Evolutionary conservation across 2,797 vertebrate genomes (phyloP).

Genomic region (Acridotheres tristis): DNA sequence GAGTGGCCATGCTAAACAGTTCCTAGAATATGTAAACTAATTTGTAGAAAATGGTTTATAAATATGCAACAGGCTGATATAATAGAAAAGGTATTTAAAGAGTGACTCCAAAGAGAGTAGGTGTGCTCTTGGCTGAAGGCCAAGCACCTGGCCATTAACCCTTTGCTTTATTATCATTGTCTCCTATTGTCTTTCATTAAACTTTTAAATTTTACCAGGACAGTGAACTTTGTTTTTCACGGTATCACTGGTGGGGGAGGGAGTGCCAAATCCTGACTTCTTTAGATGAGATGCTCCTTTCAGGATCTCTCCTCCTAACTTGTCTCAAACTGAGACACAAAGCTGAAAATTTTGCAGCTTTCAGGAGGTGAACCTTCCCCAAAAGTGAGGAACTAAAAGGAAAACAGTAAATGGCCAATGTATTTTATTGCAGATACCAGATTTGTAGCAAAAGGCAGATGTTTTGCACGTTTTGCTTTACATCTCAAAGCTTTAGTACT

Average conservation of each 20-base stretch:
- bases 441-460: neutral
- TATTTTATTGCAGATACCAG: neutral
- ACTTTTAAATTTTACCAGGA: too few species aligned
- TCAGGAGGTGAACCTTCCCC: neutral
- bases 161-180: too few species aligned
- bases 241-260: neutral
- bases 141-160: too few species aligned
- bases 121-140: too few species aligned
- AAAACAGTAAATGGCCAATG: neutral
- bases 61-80: too few species aligned
- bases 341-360: neutral
- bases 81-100: too few species aligned
- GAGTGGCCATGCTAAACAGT: too few species aligned
- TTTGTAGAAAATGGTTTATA: too few species aligned
- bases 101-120: too few species aligned
- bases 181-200: too few species aligned
- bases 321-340: neutral
- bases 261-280: neutral
- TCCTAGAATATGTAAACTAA: too few species aligned
- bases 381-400: neutral
- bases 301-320: neutral
- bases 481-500: neutral
- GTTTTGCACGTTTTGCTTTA: neutral
- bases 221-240: too few species aligned
- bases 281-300: neutral